Evolutionary conservation across 2,113 vertebrate genomes (phyloP), one percentile per base, ranked within the genome.

Genomic region (Taurulus bubalis): DNA sequence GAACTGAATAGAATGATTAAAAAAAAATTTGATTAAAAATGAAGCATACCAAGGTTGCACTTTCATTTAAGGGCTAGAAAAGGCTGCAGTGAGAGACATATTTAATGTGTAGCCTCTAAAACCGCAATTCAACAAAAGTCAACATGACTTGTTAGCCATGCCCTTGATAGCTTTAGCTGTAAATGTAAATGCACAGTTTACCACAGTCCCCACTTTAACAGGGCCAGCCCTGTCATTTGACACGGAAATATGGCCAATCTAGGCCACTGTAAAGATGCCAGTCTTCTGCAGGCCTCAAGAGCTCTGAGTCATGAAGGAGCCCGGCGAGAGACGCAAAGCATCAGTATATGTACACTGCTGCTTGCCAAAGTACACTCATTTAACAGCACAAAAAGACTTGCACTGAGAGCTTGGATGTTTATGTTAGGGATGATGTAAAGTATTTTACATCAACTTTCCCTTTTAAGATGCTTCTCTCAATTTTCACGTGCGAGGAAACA

Each of bases 291-390:
- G 93, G 87, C 91, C 93, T 93, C 92, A 66, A 89, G 92, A 93
- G 91, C 93, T 91, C 87, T 87, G 90, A 95, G 84, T 88, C 87
- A 82, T 94, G 93, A 94, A 95, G 92, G 89, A 94, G 91, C 83
- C 89, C 93, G 90, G 90, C 90, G 75, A 86, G 45, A 15, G 90
- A 86, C 89, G 89, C 87, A 90, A 90, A 93, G 95, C 94, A 92
- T 91, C 87, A 80, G 84, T 91, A 90, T 93, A 90, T 90, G 91
- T 91, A 88, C 86, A 87, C 83, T 91, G 77, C 88, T 71, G 87
- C 85, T 71, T 94, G 93, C 93, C 94, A 95, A 95, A 88, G 90
- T 92, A 94, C 90, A 94, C 94, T 94, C 89, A 83, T 91, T 94
- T 93, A 94, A 88, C 85, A 92, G 90, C 92, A 90, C 91, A 87